Evolutionary conservation across 2,888 invertebrate species (phyloP).

Genomic region (Netelia melanura): DNA sequence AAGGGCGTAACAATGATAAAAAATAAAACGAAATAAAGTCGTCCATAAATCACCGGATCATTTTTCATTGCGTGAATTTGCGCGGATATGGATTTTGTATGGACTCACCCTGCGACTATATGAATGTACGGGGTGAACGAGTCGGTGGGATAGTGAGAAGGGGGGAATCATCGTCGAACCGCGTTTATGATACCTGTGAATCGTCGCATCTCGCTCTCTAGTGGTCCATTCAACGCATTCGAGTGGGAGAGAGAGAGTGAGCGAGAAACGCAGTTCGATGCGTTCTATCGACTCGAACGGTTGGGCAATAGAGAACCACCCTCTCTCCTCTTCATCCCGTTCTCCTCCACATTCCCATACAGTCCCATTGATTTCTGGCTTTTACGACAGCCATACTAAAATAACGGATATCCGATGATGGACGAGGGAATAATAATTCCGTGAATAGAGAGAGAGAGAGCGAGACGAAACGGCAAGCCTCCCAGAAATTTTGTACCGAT

Average conservation of each 20-base stretch:
- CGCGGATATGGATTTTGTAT: slow-evolving; percentile 22
- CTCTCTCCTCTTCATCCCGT: not conserved
- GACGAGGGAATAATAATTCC: slow-evolving; percentile 65
- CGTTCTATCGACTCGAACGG: slow-evolving; percentile 33
- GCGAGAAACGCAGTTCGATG: not conserved
- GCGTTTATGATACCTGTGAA: slow-evolving; percentile 22
- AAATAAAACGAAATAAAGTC: not conserved
- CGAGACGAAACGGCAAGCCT: slow-evolving; percentile 18
- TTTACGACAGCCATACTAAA: slow-evolving; percentile 51
- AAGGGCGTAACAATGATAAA: not conserved
- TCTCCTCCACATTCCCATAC: not conserved
- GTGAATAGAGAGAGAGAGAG: slow-evolving; percentile 42
- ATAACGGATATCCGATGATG: slow-evolving; percentile 67
- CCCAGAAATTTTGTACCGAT: slow-evolving; percentile 47
- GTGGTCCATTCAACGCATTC: not conserved
- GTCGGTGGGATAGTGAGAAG: not conserved
- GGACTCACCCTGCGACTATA: not conserved
- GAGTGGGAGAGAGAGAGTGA: not conserved
- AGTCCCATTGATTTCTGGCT: slow-evolving; percentile 63
- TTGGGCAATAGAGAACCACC: slow-evolving; percentile 27
- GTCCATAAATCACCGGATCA: slow-evolving; percentile 22
- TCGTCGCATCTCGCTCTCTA: not conserved
- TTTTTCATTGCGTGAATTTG: slow-evolving; percentile 28
- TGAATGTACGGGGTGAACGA: not conserved
- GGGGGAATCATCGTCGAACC: slow-evolving; percentile 21